These are phyloP conservation scores for Eurypyga helias DNA, from an alignment of 2,113 vertebrate genomes.

Conservation along the genomic window DNA sequence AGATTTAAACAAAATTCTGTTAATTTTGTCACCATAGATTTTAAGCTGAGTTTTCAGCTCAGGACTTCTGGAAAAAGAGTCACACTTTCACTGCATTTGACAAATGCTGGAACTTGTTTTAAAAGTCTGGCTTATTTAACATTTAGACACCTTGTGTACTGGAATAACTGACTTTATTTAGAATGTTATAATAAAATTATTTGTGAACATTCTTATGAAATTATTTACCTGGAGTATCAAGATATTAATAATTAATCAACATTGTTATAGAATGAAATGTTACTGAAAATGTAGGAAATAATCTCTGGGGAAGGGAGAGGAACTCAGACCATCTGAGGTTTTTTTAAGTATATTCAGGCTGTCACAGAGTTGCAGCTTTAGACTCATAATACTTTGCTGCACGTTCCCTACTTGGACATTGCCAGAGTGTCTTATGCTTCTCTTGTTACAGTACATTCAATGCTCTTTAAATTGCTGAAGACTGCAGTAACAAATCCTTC, in stretches of 20 bases:
- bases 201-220: not conserved
- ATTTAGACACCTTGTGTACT: rapidly evolving
- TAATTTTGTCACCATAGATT: not conserved
- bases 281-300: not conserved
- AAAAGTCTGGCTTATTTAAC: not conserved
- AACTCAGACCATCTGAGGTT: not conserved
- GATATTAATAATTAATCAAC: not conserved
- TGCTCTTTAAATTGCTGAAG: not conserved
- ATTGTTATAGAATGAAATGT: not conserved
- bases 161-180: not conserved
- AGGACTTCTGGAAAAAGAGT: not conserved
- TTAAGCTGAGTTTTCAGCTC: not conserved
- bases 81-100: not conserved
- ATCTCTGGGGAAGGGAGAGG: not conserved
- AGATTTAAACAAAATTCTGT: not conserved
- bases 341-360: not conserved
- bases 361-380: not conserved
- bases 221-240: not conserved
- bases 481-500: not conserved
- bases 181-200: not conserved
- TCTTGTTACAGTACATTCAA: not conserved
- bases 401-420: not conserved
- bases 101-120: not conserved
- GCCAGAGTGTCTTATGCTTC: not conserved
- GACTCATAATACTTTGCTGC: not conserved